Evolutionary conservation across 2,888 invertebrate species (phyloP), one percentile per base, ranked within the genome.

Genomic region (Heteromyza rotundicornis): DNA sequence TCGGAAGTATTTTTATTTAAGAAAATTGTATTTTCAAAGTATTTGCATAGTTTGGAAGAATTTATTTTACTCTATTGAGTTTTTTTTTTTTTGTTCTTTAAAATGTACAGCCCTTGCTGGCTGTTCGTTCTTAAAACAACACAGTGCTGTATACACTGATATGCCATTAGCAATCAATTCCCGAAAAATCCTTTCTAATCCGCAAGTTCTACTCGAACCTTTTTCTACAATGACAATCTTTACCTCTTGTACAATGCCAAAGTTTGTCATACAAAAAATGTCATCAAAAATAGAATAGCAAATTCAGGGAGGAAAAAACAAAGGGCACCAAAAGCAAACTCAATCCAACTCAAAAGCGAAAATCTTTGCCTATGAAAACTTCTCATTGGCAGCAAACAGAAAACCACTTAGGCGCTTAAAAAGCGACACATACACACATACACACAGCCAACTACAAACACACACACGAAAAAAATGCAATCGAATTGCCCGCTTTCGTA

Each of bases 401-500:
- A 49, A 24, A 8, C 17, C 27, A 49, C 49, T 57, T 57, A 22
- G 19, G 54, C 51, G 51, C 54, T 58, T 61, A 52, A 58, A 24
- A n/a, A 14, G 51, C 23, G 24, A 20, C 57, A 49, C 44, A 24
- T 57, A 57, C 27, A 49, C 51, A 14, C 58, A 59, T 20, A 49
- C 14, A 47, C 8, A 60, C 12, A 54, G 14, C n/a, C 17, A 35
- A 57, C 62, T 36, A 57, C 19, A 63, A 24, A 51, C 63, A 8
- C 32, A 12, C 32, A 32, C 32, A 8, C 32, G 32, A 5, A 23
- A 57, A 47, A 44, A n/a, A 14, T 17, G 12, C 16, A 24, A 47
- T 22, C 49, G 17, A 56, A 23, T 36, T 20, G 64, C 65, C 64
- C 69, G 68, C 71, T 71, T 71, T 69, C 70, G 71, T 71, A 51